These are phyloP conservation scores for Eulacestoma nigropectus DNA, from an alignment of 2,113 vertebrate species.

Conservation along the genomic window DNA sequence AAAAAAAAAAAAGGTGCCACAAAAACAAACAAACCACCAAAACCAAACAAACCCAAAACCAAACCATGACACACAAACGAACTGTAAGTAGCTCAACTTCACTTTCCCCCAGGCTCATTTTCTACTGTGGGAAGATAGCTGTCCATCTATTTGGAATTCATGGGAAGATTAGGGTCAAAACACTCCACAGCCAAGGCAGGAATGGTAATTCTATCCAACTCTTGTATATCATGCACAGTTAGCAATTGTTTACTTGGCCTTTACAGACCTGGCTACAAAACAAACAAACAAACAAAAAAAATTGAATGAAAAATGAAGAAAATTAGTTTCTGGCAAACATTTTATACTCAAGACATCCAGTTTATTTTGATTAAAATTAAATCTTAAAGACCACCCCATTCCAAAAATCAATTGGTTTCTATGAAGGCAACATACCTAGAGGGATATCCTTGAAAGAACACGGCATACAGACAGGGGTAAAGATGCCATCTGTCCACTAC, in stretches of 20 bases:
- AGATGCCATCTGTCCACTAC: slow-evolving; percentile 43
- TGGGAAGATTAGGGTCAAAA: not conserved
- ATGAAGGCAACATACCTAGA: slow-evolving; percentile 6
- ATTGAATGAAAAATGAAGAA: not conserved
- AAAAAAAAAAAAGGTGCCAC: too few relatives aligned
- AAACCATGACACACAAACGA: not conserved
- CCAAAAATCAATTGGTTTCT: slow-evolving; percentile 19
- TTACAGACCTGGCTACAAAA: slow-evolving; percentile 12
- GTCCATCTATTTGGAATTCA: not conserved
- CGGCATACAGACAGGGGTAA: not conserved
- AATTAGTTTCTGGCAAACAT: slow-evolving; percentile 29
- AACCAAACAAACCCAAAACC: too few relatives aligned
- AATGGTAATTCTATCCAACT: not conserved
- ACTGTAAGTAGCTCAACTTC: not conserved
- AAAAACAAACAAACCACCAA: too few relatives aligned
- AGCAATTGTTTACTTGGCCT: slow-evolving; percentile 36
- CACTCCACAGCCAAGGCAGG: not conserved
- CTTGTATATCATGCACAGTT: not conserved
- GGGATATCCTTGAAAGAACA: slow-evolving; percentile 20
- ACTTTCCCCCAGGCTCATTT: not conserved
- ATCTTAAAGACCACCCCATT: slow-evolving; percentile 52
- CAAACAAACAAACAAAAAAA: not conserved
- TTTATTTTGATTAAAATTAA: slow-evolving; percentile 64
- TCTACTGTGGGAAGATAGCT: not conserved
- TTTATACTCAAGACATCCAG: slow-evolving; percentile 8